Evolutionary conservation across 2,888 invertebrate species (phyloP).

Genomic region (Trissolcus japonicus): DNA sequence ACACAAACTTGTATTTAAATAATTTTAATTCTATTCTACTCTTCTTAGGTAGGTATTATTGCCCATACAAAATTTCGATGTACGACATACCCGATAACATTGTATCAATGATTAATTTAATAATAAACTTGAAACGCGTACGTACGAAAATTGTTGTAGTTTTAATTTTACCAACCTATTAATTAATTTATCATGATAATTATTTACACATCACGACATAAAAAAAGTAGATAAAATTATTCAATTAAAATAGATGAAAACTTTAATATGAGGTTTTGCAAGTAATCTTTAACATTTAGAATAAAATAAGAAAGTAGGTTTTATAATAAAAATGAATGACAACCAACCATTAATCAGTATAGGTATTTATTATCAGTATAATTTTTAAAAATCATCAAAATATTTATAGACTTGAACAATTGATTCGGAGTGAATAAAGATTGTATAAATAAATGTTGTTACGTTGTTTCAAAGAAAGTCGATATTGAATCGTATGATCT

Average conservation of each 20-base stretch:
- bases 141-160: conserved; percentile 65
- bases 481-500: neutral
- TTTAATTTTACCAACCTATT: conserved; percentile 1
- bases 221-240: too few relatives aligned
- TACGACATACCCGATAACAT: conserved; percentile 74
- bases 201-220: neutral
- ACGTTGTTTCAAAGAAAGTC: neutral
- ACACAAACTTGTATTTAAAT: conserved; percentile 73
- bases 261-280: too few relatives aligned
- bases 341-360: neutral
- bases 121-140: conserved; percentile 76
- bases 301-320: neutral
- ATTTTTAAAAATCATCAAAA: conserved; percentile 17
- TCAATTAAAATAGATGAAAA: too few relatives aligned
- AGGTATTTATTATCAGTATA: conserved; percentile 1
- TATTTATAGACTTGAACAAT: too few relatives aligned
- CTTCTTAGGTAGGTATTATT: conserved; percentile 73
- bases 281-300: too few relatives aligned
- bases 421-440: neutral
- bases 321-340: neutral
- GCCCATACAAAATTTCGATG: conserved; percentile 73
- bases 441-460: neutral
- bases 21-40: conserved; percentile 73
- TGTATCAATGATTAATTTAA: conserved; percentile 75
- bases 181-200: neutral